A percentile compares a stretch with the other conserved stretches of the same genome.
These are phyloP conservation scores for Eremobia ochroleuca DNA, from an alignment of 2,888 invertebrate species.

Conservation along the genomic window DNA sequence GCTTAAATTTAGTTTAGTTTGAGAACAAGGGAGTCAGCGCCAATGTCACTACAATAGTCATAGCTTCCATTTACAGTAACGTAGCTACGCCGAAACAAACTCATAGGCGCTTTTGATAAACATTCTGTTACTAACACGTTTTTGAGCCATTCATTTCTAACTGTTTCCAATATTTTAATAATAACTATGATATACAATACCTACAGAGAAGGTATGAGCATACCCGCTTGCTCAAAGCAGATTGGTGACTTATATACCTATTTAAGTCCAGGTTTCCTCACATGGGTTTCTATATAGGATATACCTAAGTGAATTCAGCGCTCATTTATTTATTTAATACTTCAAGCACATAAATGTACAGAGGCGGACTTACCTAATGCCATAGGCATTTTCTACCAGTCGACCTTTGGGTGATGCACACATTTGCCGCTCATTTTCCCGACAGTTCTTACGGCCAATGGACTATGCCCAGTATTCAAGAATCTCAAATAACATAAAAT, in stretches of 20 bases:
- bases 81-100: neutral
- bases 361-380: too few species aligned
- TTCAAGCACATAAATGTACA: too few species aligned
- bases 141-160: neutral
- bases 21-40: too few species aligned
- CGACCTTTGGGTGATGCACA: too few species aligned
- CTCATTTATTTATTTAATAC: too few species aligned
- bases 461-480: neutral
- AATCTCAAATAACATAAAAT: neutral
- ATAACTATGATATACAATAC: neutral
- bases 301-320: neutral
- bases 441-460: neutral
- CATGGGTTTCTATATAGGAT: neutral
- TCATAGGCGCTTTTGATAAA: constrained; percentile 26
- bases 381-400: too few species aligned
- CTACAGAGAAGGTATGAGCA: neutral
- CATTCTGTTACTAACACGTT: neutral
- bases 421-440: neutral
- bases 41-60: neutral
- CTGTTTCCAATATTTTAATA: neutral
- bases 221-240: neutral
- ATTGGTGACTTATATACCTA: neutral
- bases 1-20: too few species aligned
- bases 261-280: neutral
- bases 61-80: constrained; percentile 3